Base-by-base conservation (phyloP, 2,797 vertebrate genomes). In the Propithecus deckenii region DNA sequence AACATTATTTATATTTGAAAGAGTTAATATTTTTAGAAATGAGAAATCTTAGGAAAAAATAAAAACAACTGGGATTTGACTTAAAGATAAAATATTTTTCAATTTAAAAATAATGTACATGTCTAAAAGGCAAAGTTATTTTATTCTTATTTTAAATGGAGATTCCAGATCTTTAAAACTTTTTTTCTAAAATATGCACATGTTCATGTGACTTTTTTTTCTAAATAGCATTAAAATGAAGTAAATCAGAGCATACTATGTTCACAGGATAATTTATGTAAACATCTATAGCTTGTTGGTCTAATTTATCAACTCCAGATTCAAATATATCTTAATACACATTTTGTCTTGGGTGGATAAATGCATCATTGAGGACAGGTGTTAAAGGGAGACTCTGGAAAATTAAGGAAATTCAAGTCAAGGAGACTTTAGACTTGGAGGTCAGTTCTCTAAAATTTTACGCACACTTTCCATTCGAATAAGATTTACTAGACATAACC, bases 401-500 rank as follows among this genome's bases (percentile, higher is more conserved):
- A 84, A 84, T 92, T 52, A 95, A 89, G 69, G 74, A 93, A 95
- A 91, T 69, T 89, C 38, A 86, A 93, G 67, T 93, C 50, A 94
- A 92, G 14, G 94, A 89, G 96, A 97, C 79, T 80, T 92, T 94
- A 93, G 63, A 95, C 65, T 96, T 93, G 93, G 89, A 97, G 79
- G 98, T 96, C 97, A 98, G 95, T 96, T 95, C 48, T 93, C 38
- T 35, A 74, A 83, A 97, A 95, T 86, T 91, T 93, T 75, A 95
- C 78, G 41, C 93, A 95, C 50, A 76, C 28, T 94, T 97, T 98
- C 91, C 98, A 85, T 93, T 69, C 72, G 55, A 97, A 96, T 41
- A 97, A 93, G 96, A 98, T 96, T 97, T 79, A 96, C 30, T 20
- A 85, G 90, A 96, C 92, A 98, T 96, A 95, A 95, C 75, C 95